A percentile compares a stretch with the other conserved stretches of the same genome.
Evolutionary conservation across 1,140 invertebrate genomes (phyloP).

Genomic region (Drosophila aff.): DNA sequence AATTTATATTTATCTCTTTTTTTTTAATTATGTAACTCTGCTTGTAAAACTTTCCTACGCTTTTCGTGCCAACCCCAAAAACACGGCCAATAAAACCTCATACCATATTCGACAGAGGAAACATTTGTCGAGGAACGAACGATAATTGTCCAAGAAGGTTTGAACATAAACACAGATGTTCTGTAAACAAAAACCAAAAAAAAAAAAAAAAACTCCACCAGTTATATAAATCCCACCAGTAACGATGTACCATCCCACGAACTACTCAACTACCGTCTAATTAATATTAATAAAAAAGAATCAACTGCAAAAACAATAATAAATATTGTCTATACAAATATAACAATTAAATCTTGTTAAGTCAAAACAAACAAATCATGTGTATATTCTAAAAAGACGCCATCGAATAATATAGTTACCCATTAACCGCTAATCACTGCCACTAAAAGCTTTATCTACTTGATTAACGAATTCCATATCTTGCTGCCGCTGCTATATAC

Average conservation of each 20-base stretch:
- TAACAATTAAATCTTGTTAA: constrained; percentile 75
- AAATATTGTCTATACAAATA: constrained; percentile 73
- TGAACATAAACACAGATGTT: constrained; percentile 83
- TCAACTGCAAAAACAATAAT: constrained; percentile 65
- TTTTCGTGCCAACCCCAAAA: constrained; percentile 65
- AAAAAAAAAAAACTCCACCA: constrained; percentile 29
- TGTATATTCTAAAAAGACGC: constrained; percentile 82
- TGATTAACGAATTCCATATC: constrained; percentile 37
- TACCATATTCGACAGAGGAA: constrained; percentile 76
- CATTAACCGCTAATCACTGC: constrained; percentile 66
- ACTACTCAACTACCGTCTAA: constrained; percentile 76
- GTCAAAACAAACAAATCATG: constrained; percentile 63
- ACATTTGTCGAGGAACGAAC: constrained; percentile 85
- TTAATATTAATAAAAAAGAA: constrained; percentile 54
- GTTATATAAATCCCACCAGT: constrained; percentile 62
- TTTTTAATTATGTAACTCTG: constrained; percentile 61
- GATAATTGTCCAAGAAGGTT: constrained; percentile 84
- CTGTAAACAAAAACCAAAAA: constrained; percentile 66
- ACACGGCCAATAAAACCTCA: constrained; percentile 47
- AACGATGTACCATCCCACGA: constrained; percentile 68
- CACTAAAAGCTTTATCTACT: constrained; percentile 45
- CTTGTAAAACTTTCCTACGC: constrained; percentile 66
- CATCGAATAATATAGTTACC: constrained; percentile 47
- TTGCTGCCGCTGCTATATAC: constrained; percentile 64
- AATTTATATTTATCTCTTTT: constrained; percentile 65